Conservation (phyloP, 2,113 vertebrate genomes). For the Zosterops japonicus region DNA sequence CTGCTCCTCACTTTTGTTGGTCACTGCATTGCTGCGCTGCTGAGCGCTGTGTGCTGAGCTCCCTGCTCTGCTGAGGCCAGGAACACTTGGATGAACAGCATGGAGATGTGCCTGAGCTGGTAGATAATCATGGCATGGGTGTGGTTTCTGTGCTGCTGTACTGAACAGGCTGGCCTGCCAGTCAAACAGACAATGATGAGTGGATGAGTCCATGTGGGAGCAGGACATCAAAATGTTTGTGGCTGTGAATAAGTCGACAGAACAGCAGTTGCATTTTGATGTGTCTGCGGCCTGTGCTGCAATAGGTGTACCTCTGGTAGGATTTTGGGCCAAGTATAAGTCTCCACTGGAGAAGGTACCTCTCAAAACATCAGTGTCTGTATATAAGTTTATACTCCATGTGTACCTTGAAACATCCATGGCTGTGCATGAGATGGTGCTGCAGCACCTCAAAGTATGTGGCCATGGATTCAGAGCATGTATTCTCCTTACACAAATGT, state of each 20-base stretch:
- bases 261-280: neutral
- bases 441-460: neutral
- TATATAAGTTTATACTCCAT: neutral
- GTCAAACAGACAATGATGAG: accelerated
- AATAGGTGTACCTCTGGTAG: neutral
- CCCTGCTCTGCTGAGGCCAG: neutral
- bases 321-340: neutral
- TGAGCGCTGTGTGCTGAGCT: neutral
- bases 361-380: neutral
- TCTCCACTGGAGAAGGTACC: neutral
- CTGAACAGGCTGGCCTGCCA: neutral
- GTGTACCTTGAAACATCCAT: neutral
- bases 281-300: neutral
- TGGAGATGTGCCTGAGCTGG: neutral
- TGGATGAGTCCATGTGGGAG: neutral
- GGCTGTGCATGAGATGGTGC: neutral
- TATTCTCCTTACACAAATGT: neutral
- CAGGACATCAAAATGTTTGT: neutral
- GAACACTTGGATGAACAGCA: neutral
- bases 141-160: neutral
- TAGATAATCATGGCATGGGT: too few species aligned
- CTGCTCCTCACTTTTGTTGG: accelerated
- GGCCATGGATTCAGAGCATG: neutral
- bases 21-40: neutral
- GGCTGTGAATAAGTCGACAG: accelerated